Evolutionary conservation across 2,113 vertebrate species (phyloP), one percentile per base, ranked within the genome.

Genomic region (Kryptolebias marmoratus): DNA sequence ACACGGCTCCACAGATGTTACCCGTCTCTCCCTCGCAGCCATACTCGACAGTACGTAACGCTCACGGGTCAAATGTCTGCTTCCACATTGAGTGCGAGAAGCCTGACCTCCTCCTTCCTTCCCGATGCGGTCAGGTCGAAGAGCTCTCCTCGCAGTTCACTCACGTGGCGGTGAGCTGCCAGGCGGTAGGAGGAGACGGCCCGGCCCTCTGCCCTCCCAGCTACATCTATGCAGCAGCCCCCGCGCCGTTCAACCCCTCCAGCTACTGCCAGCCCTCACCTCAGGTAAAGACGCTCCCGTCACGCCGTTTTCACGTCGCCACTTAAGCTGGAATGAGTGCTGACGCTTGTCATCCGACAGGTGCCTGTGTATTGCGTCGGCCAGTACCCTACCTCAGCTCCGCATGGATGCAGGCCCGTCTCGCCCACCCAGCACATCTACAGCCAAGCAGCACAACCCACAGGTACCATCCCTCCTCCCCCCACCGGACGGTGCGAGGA

Each of bases 311-410:
- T 42, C 39, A 42, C 1, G 5, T 10, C 1, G 5, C 8, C 1
- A 10, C 9, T 5, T 9, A 9, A 42, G 39, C 5, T 10, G 5
- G 5, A 42, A 42, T 9, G 8, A 1, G 10, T 1, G 39, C 39
- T 42, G 39, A 42, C 39, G 39, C 28, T 14, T 27, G 2, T 67
- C 48, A 44, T 79, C 79, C 74, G 64, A 4, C 83, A 98, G 97
- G 93, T 97, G 93, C 91, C 97, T 79, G 86, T 96, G 22, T 98
- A 95, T 92, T 97, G 94, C 71, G 98, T 95, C 71, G 87, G 94
- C 91, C 97, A 97, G 93, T 96, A 96, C 92, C 93, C 96, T 96
- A 97, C 95, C 96, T 96, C 96, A 95, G 83, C 91, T 87, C 93
- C 94, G 48, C 96, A 96, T 79, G 94, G 93, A 90, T 96, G 95